phyloP scores from a whole-genome alignment of 2,888 invertebrate genomes.

The Hirtodrosophila confusa region DNA sequence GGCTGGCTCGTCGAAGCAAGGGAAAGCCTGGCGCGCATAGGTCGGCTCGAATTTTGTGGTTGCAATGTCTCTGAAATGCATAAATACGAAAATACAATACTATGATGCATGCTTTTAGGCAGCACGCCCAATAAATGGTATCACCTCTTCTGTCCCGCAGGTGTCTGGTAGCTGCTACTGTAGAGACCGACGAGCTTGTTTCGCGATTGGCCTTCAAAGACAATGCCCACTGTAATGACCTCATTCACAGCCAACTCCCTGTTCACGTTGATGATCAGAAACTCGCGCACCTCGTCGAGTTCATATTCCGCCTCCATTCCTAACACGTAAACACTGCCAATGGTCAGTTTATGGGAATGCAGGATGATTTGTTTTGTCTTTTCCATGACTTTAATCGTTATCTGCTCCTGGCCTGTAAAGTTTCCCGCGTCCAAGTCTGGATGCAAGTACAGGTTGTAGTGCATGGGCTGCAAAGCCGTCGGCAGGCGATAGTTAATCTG shows the following conservation, averaged over 20 bases:
- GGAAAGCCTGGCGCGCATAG: constrained; percentile 96
- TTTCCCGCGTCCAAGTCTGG: constrained; percentile 87
- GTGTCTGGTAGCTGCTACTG: constrained; percentile 87
- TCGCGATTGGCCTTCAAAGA: constrained; percentile 88
- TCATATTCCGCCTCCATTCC: constrained; percentile 36
- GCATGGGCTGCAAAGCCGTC: constrained; percentile 85
- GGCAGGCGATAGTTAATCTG: constrained; percentile 85
- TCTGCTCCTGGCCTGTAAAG: constrained; percentile 86
- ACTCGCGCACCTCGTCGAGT: constrained; percentile 63
- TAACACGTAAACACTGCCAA: constrained; percentile 65
- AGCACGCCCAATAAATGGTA: constrained; percentile 6
- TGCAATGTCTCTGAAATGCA: constrained; percentile 89
- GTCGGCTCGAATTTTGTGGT: constrained; percentile 97
- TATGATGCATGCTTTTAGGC: constrained; percentile 52
- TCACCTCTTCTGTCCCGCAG: constrained; percentile 84
- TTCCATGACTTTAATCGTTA: constrained; percentile 84
- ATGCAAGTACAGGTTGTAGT: constrained; percentile 88
- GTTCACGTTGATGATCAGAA: constrained; percentile 70
- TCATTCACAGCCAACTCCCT: constrained; percentile 67
- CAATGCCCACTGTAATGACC: constrained; percentile 85
- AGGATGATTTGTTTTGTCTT: constrained; percentile 85
- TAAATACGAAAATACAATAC: too few species aligned
- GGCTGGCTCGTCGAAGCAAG: constrained; percentile 97
- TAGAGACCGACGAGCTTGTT: constrained; percentile 90
- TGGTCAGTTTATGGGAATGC: constrained; percentile 86